Evolutionary conservation across 2,888 invertebrate genomes (phyloP).

Genomic region (Amphipyra berbera): DNA sequence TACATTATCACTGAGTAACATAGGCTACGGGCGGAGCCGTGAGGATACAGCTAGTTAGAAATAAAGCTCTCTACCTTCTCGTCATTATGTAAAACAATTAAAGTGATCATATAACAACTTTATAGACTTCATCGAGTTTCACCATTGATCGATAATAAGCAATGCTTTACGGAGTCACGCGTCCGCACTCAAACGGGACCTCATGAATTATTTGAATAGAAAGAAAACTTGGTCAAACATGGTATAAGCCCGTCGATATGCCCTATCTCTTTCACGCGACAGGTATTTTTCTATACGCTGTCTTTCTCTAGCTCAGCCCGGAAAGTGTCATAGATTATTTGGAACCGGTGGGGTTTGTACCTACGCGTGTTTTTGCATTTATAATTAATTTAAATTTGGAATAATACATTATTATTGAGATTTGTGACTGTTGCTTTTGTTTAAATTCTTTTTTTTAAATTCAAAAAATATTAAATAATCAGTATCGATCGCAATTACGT

Average conservation of each 20-base stretch:
- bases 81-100: too few relatives aligned
- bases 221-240: slow-evolving; percentile 84
- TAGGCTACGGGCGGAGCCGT: too few relatives aligned
- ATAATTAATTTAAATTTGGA: too few relatives aligned
- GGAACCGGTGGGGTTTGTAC: slow-evolving; percentile 26
- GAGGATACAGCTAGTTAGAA: too few relatives aligned
- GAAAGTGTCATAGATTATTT: slow-evolving; percentile 75
- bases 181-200: slow-evolving; percentile 59
- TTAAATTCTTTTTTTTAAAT: too few relatives aligned
- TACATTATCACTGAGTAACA: too few relatives aligned
- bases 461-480: too few relatives aligned
- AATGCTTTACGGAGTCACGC: slow-evolving; percentile 47
- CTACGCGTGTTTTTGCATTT: slow-evolving; percentile 23
- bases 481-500: too few relatives aligned
- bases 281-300: slow-evolving; percentile 44
- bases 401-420: too few relatives aligned
- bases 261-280: slow-evolving; percentile 59
- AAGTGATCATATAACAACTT: too few relatives aligned
- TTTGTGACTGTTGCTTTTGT: too few relatives aligned
- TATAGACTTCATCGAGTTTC: background rate
- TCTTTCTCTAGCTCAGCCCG: slow-evolving; percentile 72
- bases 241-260: slow-evolving; percentile 72
- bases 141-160: slow-evolving; percentile 42
- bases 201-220: slow-evolving; percentile 81
- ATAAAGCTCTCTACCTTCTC: too few relatives aligned